A percentile compares a stretch with the other conserved stretches of the same genome.
Evolutionary conservation across 2,113 vertebrate species (phyloP).

Genomic region (Rhinolophus ferrumequinum): DNA sequence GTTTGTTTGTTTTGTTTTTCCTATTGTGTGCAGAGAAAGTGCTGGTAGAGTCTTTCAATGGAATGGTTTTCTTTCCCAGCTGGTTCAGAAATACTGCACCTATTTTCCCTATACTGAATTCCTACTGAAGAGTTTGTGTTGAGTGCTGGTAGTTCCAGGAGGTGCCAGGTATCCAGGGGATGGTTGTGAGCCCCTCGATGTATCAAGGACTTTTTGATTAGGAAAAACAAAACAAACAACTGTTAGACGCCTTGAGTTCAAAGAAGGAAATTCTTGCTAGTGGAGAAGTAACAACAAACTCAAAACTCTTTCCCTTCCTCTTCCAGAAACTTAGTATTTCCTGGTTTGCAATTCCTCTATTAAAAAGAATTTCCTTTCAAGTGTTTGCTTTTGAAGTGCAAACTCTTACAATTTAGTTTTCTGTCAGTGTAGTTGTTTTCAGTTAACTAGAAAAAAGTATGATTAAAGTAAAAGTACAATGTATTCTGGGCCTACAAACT

Average conservation of each 20-base stretch:
- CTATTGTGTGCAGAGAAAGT: background rate
- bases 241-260: background rate
- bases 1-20: background rate
- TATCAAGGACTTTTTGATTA: background rate
- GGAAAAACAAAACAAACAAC: background rate
- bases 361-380: slow-evolving; percentile 12
- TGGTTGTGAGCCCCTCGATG: background rate
- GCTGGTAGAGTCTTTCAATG: background rate
- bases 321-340: slow-evolving; percentile 33
- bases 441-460: slow-evolving; percentile 9
- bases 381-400: background rate
- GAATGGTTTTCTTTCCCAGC: slow-evolving; percentile 12
- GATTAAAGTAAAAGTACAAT: background rate
- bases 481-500: background rate
- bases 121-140: background rate
- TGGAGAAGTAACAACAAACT: slow-evolving; percentile 20
- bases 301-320: background rate
- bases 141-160: background rate
- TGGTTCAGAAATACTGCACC: background rate
- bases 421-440: slow-evolving; percentile 25
- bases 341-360: background rate
- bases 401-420: background rate
- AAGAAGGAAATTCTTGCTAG: background rate
- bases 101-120: background rate
- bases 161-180: background rate